These are phyloP conservation scores for Aphrophora alni DNA, from an alignment of 2,888 invertebrate genomes.

Conservation along the genomic window DNA sequence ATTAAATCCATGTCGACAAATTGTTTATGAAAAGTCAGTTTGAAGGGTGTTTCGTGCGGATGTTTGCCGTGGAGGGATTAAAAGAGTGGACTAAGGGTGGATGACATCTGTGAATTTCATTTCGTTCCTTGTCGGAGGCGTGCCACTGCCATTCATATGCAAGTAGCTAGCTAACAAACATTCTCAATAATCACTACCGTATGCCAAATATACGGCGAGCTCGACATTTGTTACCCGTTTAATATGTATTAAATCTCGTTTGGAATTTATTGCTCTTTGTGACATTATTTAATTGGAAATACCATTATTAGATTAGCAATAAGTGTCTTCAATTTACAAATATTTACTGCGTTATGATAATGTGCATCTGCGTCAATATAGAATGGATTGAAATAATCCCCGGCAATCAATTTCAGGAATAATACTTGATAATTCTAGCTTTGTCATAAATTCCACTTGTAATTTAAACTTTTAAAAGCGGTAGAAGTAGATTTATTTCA, in stretches of 20 bases:
- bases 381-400: too few relatives aligned
- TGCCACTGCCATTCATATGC: background rate
- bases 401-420: too few relatives aligned
- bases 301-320: background rate
- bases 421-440: too few relatives aligned
- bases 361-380: background rate
- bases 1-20: slow-evolving; percentile 36
- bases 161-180: background rate
- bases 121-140: background rate
- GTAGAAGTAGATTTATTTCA: too few relatives aligned
- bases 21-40: slow-evolving; percentile 36
- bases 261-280: background rate
- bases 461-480: too few relatives aligned
- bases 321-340: background rate
- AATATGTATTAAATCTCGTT: slow-evolving; percentile 4
- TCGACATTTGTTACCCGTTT: background rate
- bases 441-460: too few relatives aligned
- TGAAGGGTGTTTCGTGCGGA: background rate
- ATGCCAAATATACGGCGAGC: background rate
- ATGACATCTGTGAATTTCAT: background rate
- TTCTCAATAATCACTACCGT: background rate
- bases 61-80: background rate
- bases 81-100: background rate
- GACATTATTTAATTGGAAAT: background rate
- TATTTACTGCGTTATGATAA: background rate